Percentiles rank a stretch among this genome's conserved stretches.
Evolutionary conservation across 2,888 invertebrate genomes (phyloP).

Genomic region (Drymonia ruficornis): DNA sequence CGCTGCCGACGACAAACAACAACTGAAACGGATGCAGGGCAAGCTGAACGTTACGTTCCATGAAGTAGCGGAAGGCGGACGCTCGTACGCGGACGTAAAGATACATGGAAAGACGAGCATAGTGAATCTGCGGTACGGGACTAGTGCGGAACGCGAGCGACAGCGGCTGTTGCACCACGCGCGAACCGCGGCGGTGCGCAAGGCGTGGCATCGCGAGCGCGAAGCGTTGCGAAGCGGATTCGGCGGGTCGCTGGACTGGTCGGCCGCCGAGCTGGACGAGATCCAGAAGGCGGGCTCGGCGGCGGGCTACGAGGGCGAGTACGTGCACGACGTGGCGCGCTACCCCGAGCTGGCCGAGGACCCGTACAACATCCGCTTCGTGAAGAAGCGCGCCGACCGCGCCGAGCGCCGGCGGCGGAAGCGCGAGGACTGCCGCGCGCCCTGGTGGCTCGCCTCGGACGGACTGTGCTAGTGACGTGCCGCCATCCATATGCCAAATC

Average conservation of each 20-base stretch:
- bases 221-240: slow-evolving; percentile 92
- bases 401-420: slow-evolving; percentile 90
- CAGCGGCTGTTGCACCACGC: slow-evolving; percentile 96
- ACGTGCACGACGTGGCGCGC: slow-evolving; percentile 94
- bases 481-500: slow-evolving; percentile 83
- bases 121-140: slow-evolving; percentile 97
- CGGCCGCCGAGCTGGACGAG: slow-evolving; percentile 94
- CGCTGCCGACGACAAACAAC: slow-evolving; percentile 94
- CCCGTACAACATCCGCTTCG: slow-evolving; percentile 96
- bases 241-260: slow-evolving; percentile 93
- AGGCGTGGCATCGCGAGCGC: slow-evolving; percentile 97
- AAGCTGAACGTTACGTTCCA: slow-evolving; percentile 97
- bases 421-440: slow-evolving; percentile 82
- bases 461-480: slow-evolving; percentile 77
- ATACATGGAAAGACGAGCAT: slow-evolving; percentile 96
- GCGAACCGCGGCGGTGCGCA: slow-evolving; percentile 92
- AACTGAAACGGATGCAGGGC: slow-evolving; percentile 94
- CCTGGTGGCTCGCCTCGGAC: slow-evolving; percentile 80
- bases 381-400: slow-evolving; percentile 91
- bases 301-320: slow-evolving; percentile 95
- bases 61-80: slow-evolving; percentile 91
- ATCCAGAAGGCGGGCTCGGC: slow-evolving; percentile 93
- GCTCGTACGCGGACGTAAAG: slow-evolving; percentile 93
- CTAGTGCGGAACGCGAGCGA: slow-evolving; percentile 94
- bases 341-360: slow-evolving; percentile 98